phyloP scores from a whole-genome alignment of 2,797 vertebrate genomes.

The Mastacembelus armatus region DNA sequence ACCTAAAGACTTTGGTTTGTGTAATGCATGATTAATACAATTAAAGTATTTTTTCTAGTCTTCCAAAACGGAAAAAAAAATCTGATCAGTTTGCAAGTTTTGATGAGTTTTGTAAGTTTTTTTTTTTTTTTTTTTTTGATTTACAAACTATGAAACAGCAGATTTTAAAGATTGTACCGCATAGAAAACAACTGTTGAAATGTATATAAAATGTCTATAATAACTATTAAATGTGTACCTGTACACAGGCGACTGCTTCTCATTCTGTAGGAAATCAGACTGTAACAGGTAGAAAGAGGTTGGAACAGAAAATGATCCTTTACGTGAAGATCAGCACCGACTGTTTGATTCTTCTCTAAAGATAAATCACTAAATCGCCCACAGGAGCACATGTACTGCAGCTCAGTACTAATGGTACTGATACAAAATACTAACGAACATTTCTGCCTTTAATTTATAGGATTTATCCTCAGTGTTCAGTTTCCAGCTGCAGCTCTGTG shows the following conservation, averaged over 20 bases:
- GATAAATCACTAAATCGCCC: too few relatives aligned
- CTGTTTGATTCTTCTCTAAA: too few relatives aligned
- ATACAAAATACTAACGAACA: too few relatives aligned
- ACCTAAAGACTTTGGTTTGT: conserved; percentile 92
- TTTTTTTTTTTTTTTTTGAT: conserved; percentile 89
- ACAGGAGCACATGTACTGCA: too few relatives aligned
- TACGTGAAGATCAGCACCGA: too few relatives aligned
- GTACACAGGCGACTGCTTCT: conserved; percentile 80
- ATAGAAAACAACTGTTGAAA: conserved; percentile 94
- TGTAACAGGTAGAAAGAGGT: too few relatives aligned
- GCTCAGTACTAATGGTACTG: too few relatives aligned
- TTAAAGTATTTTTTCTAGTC: conserved; percentile 99
- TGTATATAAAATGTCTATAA: conserved; percentile 99
- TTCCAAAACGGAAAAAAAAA: conserved; percentile 90
- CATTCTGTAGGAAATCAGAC: conserved; percentile 20
- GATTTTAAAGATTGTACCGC: conserved; percentile 99
- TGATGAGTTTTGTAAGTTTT: conserved; percentile 94
- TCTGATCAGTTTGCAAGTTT: conserved; percentile 95
- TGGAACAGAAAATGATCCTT: too few relatives aligned
- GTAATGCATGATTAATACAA: conserved; percentile 97
- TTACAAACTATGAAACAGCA: conserved; percentile 94
- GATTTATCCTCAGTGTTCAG: too few relatives aligned
- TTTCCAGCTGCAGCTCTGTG: too few relatives aligned
- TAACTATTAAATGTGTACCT: conserved; percentile 99
- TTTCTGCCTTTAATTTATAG: too few relatives aligned